phyloP scores from a whole-genome alignment of 2,888 invertebrate species.

The Amphiduros pacificus region DNA sequence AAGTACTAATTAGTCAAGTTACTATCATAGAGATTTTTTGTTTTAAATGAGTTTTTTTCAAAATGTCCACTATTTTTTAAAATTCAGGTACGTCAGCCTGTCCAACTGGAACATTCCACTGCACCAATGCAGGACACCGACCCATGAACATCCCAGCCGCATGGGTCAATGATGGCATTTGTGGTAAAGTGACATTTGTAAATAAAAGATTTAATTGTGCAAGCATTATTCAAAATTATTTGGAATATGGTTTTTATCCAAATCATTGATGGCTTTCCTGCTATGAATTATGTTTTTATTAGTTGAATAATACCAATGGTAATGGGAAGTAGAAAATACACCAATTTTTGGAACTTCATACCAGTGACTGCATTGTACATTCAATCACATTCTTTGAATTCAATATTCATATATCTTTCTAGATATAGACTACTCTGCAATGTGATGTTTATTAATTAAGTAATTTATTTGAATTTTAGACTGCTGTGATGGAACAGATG shows the following conservation, averaged over 20 bases:
- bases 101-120: constrained; percentile 80
- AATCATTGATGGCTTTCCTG: background rate
- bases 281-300: no score
- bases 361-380: no score
- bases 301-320: no score
- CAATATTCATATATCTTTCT: no score
- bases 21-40: no score
- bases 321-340: no score
- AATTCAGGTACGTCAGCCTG: constrained; percentile 92
- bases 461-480: constrained; percentile 63
- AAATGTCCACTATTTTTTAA: no score
- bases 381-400: no score
- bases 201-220: background rate
- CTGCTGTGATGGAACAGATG: constrained; percentile 69
- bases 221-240: background rate
- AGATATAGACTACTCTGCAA: no score
- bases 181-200: constrained; percentile 64
- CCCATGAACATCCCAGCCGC: constrained; percentile 75
- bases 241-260: background rate
- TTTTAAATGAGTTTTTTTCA: no score
- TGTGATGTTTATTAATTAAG: background rate
- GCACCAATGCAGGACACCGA: constrained; percentile 75
- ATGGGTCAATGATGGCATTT: constrained; percentile 89
- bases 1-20: no score
- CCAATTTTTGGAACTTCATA: no score